These are phyloP conservation scores for Caenorhabditis sinica DNA, from an alignment of 2,888 invertebrate genomes.

Conservation along the genomic window DNA sequence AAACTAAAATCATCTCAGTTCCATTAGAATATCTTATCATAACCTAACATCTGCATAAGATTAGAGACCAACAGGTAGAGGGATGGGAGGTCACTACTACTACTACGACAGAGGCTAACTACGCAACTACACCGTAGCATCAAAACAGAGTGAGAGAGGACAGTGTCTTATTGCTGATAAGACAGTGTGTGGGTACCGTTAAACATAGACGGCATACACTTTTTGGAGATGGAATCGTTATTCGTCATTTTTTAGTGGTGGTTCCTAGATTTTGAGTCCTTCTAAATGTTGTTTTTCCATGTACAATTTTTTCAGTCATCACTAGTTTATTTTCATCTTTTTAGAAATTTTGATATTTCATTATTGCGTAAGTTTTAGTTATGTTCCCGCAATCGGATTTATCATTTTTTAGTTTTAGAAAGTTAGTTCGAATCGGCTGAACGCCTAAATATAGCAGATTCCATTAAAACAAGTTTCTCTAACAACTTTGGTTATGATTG, in stretches of 20 bases:
- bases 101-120: slow-evolving; percentile 12
- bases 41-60: not conserved
- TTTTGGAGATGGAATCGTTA: not conserved
- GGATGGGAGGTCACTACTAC: slow-evolving; percentile 29
- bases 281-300: not conserved
- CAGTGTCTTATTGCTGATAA: slow-evolving; percentile 44
- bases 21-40: not conserved
- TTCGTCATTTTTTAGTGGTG: not conserved
- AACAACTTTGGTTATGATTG: no score
- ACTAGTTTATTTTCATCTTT: no score
- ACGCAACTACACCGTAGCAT: slow-evolving; percentile 49
- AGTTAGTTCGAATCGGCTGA: no score
- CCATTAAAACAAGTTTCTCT: no score
- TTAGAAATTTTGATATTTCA: no score
- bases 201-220: slow-evolving; percentile 9
- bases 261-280: not conserved
- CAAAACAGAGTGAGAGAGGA: slow-evolving; percentile 21
- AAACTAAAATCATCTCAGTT: no score
- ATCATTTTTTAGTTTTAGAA: no score
- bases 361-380: no score
- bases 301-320: not conserved
- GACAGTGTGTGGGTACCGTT: slow-evolving; percentile 39
- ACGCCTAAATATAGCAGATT: no score
- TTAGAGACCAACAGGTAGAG: not conserved
- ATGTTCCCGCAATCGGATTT: no score